phyloP scores from a whole-genome alignment of 2,888 invertebrate genomes.

The Eustalomyia histrio region DNA sequence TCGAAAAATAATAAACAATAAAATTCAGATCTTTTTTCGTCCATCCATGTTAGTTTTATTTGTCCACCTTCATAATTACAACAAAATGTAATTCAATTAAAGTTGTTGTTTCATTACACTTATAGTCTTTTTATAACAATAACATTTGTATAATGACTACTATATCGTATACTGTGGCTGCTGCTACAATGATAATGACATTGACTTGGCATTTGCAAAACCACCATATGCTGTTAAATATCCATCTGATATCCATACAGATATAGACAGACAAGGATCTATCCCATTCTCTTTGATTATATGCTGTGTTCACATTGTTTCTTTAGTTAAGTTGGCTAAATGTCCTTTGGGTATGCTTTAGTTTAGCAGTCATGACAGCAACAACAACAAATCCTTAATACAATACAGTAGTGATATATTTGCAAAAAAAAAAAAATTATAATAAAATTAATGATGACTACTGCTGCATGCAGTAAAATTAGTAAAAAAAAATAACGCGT shows the following conservation, averaged over 20 bases:
- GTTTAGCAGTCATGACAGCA: slow-evolving; percentile 23
- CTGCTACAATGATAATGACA: slow-evolving; percentile 29
- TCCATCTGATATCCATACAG: neutral
- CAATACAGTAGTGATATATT: slow-evolving; percentile 29
- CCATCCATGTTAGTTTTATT: neutral
- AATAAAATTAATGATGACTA: slow-evolving; percentile 55
- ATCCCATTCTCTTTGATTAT: neutral
- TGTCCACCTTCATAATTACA: neutral
- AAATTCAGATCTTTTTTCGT: neutral
- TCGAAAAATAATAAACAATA: no score
- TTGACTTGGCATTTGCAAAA: slow-evolving; percentile 33
- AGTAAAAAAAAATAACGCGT: slow-evolving; percentile 41
- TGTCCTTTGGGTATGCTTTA: slow-evolving; percentile 40
- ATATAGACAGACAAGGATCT: neutral
- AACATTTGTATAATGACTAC: slow-evolving; percentile 25
- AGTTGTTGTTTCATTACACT: slow-evolving; percentile 4
- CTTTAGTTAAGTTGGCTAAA: slow-evolving; percentile 45
- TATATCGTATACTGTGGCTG: neutral
- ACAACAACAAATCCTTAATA: slow-evolving; percentile 22
- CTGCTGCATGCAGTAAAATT: slow-evolving; percentile 42
- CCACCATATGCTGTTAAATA: slow-evolving; percentile 34
- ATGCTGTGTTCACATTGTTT: neutral
- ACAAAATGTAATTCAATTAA: slow-evolving; percentile 13
- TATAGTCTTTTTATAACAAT: slow-evolving; percentile 8
- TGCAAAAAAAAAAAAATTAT: slow-evolving; percentile 48